Evolutionary conservation across 2,888 invertebrate species (phyloP).

Genomic region (Pachydiplax longipennis): DNA sequence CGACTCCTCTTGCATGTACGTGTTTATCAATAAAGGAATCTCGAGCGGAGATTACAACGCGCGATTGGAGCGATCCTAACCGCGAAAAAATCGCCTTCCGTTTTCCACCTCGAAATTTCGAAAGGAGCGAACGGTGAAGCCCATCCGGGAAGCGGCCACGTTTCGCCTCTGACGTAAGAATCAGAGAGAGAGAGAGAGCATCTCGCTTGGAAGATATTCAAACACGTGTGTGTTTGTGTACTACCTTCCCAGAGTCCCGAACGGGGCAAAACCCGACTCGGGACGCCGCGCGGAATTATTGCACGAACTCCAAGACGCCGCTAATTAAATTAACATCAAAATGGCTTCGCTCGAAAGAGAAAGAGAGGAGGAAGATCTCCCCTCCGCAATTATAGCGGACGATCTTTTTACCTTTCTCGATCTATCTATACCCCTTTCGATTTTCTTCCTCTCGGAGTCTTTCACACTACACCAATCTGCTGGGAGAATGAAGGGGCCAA

Average conservation of each 20-base stretch:
- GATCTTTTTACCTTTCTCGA: background rate
- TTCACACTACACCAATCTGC: background rate
- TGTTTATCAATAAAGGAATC: too few relatives aligned
- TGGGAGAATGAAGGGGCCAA: background rate
- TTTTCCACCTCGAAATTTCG: background rate
- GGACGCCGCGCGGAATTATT: background rate
- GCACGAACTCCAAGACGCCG: background rate
- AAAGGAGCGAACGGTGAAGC: background rate
- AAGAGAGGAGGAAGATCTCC: background rate
- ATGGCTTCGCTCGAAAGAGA: background rate
- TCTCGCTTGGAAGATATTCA: background rate
- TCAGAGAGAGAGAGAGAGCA: background rate
- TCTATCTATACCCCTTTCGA: background rate
- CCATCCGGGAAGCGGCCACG: background rate
- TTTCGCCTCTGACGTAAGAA: background rate
- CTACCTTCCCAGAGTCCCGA: background rate
- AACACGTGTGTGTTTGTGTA: background rate
- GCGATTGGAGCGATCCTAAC: background rate
- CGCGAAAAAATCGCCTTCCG: background rate
- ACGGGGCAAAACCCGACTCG: background rate
- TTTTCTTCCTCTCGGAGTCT: background rate
- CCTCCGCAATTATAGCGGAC: background rate
- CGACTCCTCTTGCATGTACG: too few relatives aligned
- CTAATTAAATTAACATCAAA: slow-evolving; percentile 22
- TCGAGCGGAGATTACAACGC: too few relatives aligned